Percentiles rank a stretch among this genome's conserved stretches.
These are phyloP conservation scores for Reinhardtius hippoglossoides DNA, from an alignment of 2,113 vertebrate genomes.

Conservation along the genomic window DNA sequence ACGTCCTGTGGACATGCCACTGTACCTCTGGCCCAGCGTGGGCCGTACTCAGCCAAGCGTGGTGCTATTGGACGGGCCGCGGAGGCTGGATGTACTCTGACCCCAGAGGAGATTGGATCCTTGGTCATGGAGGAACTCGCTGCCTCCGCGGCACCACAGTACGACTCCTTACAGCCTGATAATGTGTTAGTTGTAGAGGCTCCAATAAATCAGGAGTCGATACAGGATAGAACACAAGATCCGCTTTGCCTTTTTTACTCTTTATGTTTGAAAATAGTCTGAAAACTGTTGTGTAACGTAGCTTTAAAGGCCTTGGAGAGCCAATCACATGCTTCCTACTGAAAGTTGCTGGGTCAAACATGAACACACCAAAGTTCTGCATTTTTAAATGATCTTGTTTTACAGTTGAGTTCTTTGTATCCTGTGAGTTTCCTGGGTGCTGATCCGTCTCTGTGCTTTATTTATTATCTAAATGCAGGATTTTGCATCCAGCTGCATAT, in stretches of 20 bases:
- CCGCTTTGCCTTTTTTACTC: constrained; percentile 6
- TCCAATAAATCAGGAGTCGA: constrained; percentile 39
- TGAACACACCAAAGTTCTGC: too few relatives aligned
- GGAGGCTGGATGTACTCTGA: constrained; percentile 57
- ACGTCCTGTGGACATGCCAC: constrained; percentile 47
- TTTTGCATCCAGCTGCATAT: too few relatives aligned
- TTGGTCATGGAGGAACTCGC: constrained; percentile 40
- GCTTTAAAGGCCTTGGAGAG: background rate
- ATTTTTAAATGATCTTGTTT: too few relatives aligned
- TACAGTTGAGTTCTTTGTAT: too few relatives aligned
- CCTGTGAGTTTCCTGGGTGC: too few relatives aligned
- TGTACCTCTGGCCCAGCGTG: constrained; percentile 66
- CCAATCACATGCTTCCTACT: too few relatives aligned
- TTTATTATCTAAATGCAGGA: too few relatives aligned
- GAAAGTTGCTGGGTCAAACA: too few relatives aligned
- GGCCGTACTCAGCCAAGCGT: constrained; percentile 57
- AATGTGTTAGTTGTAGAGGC: constrained; percentile 52
- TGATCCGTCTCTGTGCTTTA: too few relatives aligned
- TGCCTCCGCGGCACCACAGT: constrained; percentile 48
- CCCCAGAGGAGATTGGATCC: constrained; percentile 76
- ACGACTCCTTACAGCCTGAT: constrained; percentile 48
- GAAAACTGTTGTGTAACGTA: background rate
- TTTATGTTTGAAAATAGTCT: too few relatives aligned
- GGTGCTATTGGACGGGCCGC: constrained; percentile 64
- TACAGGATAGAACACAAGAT: constrained; percentile 31